These are phyloP conservation scores for Xylocampa areola DNA, from an alignment of 2,888 invertebrate species.

Conservation along the genomic window DNA sequence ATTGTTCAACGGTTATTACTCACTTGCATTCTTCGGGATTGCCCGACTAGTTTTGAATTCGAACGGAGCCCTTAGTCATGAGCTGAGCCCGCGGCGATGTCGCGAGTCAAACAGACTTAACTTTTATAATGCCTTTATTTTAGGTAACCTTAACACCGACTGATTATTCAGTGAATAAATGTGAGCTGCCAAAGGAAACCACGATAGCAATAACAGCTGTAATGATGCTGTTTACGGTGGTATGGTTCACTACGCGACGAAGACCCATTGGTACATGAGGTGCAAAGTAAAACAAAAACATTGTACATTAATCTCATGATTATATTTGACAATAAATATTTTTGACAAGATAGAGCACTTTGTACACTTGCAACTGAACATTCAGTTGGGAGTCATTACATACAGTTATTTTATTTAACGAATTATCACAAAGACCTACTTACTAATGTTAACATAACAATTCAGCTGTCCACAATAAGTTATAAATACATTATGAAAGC, in stretches of 20 bases:
- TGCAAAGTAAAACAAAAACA: slow-evolving; percentile 54
- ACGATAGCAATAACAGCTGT: slow-evolving; percentile 74
- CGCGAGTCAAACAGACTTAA: no score
- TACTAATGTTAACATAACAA: slow-evolving; percentile 66
- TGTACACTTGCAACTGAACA: slow-evolving; percentile 73
- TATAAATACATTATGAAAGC: slow-evolving; percentile 80
- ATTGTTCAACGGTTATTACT: no score
- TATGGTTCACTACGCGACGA: slow-evolving; percentile 57
- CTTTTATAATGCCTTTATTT: slow-evolving; percentile 55
- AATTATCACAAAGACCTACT: slow-evolving; percentile 83
- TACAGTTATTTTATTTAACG: slow-evolving; percentile 64
- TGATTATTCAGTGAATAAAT: slow-evolving; percentile 75
- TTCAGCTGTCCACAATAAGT: slow-evolving; percentile 80
- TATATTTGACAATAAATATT: slow-evolving; percentile 89
- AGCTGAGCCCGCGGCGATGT: no score
- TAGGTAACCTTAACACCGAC: slow-evolving; percentile 76
- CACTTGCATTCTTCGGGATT: no score
- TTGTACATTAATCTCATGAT: slow-evolving; percentile 75
- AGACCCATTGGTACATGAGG: slow-evolving; percentile 63
- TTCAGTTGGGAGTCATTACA: slow-evolving; percentile 61
- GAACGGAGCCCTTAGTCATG: no score
- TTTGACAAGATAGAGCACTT: slow-evolving; percentile 88
- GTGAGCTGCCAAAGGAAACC: slow-evolving; percentile 77
- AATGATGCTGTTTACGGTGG: slow-evolving; percentile 62
- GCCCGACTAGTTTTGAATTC: no score